Conservation (phyloP, 1,140 invertebrate genomes). For the Apis cerana region DNA sequence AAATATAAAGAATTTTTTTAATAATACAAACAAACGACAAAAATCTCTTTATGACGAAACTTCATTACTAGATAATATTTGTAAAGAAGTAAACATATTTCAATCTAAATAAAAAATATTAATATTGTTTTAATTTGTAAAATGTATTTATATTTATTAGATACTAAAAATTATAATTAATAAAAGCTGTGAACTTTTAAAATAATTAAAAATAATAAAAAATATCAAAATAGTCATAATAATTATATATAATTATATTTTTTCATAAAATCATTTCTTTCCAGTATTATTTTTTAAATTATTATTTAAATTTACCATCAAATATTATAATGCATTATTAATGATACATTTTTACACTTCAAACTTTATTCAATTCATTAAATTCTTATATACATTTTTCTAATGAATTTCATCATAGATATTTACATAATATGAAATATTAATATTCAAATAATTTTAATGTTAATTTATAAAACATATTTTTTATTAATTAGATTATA, state of each 20-base stretch:
- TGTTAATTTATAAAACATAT: background rate
- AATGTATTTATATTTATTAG: background rate
- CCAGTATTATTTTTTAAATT: background rate
- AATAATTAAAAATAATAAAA: background rate
- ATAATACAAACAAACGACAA: slow-evolving; percentile 77
- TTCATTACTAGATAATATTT: slow-evolving; percentile 81
- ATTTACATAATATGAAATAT: background rate
- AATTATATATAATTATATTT: background rate
- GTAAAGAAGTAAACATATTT: background rate
- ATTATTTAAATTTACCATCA: background rate
- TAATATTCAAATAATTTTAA: background rate
- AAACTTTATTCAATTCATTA: background rate
- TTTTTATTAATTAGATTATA: no score
- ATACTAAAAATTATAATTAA: background rate
- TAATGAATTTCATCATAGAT: background rate
- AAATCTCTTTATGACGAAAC: slow-evolving; percentile 85
- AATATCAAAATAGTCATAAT: background rate
- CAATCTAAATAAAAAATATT: background rate
- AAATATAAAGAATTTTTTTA: slow-evolving; percentile 78
- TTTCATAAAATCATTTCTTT: background rate
- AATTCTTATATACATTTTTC: background rate
- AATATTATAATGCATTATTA: background rate
- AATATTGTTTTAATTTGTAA: background rate
- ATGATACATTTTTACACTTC: no score
- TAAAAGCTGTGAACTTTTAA: background rate